A percentile compares a stretch with the other conserved stretches of the same genome.
Evolutionary conservation across 2,888 invertebrate genomes (phyloP).

Genomic region (Himalopsyche kuldschensis): DNA sequence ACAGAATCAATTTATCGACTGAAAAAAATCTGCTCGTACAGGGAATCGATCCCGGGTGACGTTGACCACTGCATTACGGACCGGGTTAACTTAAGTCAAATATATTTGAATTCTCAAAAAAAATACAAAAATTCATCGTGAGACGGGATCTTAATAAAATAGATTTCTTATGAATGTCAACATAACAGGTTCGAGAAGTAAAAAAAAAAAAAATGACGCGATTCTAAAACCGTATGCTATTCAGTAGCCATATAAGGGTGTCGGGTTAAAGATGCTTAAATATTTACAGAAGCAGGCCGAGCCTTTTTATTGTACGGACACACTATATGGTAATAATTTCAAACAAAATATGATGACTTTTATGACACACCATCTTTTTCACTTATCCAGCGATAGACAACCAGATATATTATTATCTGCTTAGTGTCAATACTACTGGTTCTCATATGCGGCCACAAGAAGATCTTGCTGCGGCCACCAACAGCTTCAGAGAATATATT

Average conservation of each 20-base stretch:
- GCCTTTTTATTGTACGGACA: constrained; percentile 12
- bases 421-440: no score
- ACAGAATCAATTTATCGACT: no score
- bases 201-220: background rate
- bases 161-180: background rate
- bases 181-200: background rate
- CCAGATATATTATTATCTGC: background rate
- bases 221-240: background rate
- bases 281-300: constrained; percentile 24
- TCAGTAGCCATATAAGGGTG: constrained; percentile 1
- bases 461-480: no score
- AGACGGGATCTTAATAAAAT: background rate
- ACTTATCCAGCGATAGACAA: background rate
- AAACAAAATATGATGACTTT: constrained; percentile 27
- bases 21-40: no score
- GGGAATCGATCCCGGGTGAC: no score
- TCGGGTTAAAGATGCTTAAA: background rate
- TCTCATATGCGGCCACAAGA: no score
- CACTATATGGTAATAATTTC: constrained; percentile 21
- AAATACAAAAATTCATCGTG: background rate
- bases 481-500: no score
- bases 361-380: constrained; percentile 10
- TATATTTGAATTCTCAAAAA: no score
- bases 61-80: no score
- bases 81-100: no score